Conservation (phyloP, 2,888 invertebrate genomes). For the Aleiodes alternator region DNA sequence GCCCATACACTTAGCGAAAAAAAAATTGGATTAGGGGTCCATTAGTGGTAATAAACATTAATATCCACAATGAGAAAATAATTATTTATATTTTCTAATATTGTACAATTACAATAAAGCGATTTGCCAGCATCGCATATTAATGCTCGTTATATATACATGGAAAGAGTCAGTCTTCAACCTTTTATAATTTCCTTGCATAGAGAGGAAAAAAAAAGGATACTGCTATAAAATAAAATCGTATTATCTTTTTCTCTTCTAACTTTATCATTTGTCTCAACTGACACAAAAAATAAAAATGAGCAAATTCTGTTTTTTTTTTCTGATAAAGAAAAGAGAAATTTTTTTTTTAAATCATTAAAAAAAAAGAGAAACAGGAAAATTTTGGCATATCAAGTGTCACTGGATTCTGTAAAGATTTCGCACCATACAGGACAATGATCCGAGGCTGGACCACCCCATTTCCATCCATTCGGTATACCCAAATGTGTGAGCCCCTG, state of each 20-base stretch:
- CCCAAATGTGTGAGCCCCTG: slow-evolving; percentile 86
- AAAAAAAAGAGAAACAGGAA: background rate
- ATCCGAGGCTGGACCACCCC: slow-evolving; percentile 87
- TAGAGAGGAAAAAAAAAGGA: slow-evolving; percentile 49
- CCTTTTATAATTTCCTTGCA: slow-evolving; percentile 42
- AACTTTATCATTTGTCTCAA: background rate
- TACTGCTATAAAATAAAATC: slow-evolving; percentile 48
- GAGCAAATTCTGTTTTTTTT: no score
- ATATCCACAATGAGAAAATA: slow-evolving; percentile 51
- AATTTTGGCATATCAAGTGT: slow-evolving; percentile 46
- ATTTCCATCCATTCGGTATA: slow-evolving; percentile 89
- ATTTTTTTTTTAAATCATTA: background rate
- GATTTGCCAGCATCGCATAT: slow-evolving; percentile 58
- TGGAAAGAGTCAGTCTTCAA: slow-evolving; percentile 58
- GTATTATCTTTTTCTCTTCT: slow-evolving; percentile 27
- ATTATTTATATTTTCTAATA: slow-evolving; percentile 56
- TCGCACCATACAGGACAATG: slow-evolving; percentile 89
- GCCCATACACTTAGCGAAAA: no score
- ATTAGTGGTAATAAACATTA: no score
- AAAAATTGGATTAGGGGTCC: no score
- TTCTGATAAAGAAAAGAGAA: background rate
- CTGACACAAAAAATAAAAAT: no score
- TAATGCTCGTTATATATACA: slow-evolving; percentile 48
- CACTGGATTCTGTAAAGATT: slow-evolving; percentile 71
- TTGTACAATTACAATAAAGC: slow-evolving; percentile 55